These are phyloP conservation scores for Taenioides sp. DNA, from an alignment of 2,797 vertebrate genomes.

Conservation along the genomic window DNA sequence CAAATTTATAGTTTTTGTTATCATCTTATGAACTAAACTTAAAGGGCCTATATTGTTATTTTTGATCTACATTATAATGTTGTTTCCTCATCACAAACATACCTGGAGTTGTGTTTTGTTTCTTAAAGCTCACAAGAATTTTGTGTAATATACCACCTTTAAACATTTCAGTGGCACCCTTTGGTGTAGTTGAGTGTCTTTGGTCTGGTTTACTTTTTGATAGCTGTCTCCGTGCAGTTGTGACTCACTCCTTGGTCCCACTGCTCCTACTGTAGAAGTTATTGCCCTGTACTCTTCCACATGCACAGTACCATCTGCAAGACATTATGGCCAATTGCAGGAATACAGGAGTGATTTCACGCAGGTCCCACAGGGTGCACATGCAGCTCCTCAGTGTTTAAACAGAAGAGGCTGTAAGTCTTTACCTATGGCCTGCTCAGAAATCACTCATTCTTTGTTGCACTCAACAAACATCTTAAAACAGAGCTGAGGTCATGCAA, in stretches of 20 bases:
- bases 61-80: too few species aligned
- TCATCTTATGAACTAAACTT: not conserved
- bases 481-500: constrained; percentile 28
- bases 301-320: constrained; percentile 63
- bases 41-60: not conserved
- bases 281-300: constrained; percentile 32
- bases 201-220: constrained; percentile 39
- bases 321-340: constrained; percentile 69
- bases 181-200: not conserved
- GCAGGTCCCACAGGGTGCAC: constrained; percentile 60
- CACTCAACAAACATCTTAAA: constrained; percentile 11
- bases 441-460: not conserved
- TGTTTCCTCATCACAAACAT: too few species aligned
- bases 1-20: not conserved
- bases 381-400: constrained; percentile 52
- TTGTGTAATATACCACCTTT: not conserved
- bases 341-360: constrained; percentile 73
- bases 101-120: too few species aligned
- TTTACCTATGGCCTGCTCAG: constrained; percentile 9
- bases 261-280: constrained; percentile 43
- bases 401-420: constrained; percentile 43
- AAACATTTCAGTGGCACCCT: not conserved
- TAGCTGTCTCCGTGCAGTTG: constrained; percentile 42
- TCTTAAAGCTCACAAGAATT: too few species aligned
- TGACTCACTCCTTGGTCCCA: constrained; percentile 20